Evolutionary conservation across 2,888 invertebrate species (phyloP), one percentile per base, ranked within the genome.

Genomic region (Balanococcus diminutus): DNA sequence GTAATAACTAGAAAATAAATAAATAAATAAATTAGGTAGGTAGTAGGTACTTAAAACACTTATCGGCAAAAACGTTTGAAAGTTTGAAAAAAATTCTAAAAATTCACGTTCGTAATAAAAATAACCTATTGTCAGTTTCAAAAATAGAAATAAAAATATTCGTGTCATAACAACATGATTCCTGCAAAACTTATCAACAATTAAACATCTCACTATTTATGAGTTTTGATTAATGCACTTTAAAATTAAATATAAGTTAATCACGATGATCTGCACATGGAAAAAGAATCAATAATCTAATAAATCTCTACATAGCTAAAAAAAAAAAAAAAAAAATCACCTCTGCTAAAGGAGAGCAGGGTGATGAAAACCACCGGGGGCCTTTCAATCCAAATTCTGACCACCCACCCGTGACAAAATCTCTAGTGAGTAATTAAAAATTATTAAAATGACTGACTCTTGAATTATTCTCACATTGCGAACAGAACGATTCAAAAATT

Each of bases 161-260:
- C 16, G 72, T n/a, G n/a, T 72, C 31, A 72, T 14, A 79, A 19
- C 36, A 79, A 79, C 31, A 79, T 79, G 19, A 79, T 32, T 79
- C 36, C 36, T 22, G 36, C 9, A 79, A 79, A 16, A 22, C 22
- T 36, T 36, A 28, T 36, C 5, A 36, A 19, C 19, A 36, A 19
- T 36, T 79, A 14, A 36, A 19, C 19, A 36, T 36, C 75, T 79
- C 75, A 79, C 75, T 79, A 79, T 79, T n/a, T 19, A 36, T n/a
- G 28, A 36, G 19, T 79, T 79, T 79, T 79, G 75, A 79, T 79
- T 79, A 36, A 32, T n/a, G 36, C 16, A 36, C 28, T 75, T 75
- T 61, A 25, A 61, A 61, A 8, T 14, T 25, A 67, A 5, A 22
- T 19, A 22, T 19, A 61, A 28, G 67, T 67, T 79, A 36, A 36